Conservation (phyloP, 2,113 vertebrate species). For the Anarhynchus alexandrinus region DNA sequence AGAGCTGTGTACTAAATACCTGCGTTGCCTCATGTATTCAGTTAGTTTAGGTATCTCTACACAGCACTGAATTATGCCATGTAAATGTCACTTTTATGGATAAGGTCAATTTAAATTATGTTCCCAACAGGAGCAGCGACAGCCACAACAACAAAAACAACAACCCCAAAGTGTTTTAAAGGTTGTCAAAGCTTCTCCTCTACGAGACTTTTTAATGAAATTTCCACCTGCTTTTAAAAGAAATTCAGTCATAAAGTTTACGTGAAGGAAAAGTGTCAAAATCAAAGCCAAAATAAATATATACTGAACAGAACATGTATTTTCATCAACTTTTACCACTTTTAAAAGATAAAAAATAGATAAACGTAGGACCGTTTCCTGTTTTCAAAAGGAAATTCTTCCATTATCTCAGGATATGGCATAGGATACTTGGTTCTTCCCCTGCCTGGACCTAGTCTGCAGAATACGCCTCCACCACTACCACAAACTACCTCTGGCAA, state of each 20-base stretch:
- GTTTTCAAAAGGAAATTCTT: not conserved
- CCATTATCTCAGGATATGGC: not conserved
- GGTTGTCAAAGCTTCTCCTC: not conserved
- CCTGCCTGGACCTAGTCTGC: not conserved
- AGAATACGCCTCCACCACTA: not conserved
- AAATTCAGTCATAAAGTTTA: not conserved
- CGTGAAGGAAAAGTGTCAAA: not conserved
- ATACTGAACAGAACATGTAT: not conserved
- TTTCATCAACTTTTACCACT: not conserved
- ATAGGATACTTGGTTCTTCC: not conserved
- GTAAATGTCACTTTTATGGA: conserved; percentile 60
- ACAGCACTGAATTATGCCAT: conserved; percentile 7
- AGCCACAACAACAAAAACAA: not conserved
- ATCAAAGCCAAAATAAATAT: not conserved
- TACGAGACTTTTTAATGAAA: not conserved
- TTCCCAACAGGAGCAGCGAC: not conserved
- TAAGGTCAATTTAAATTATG: conserved; percentile 60
- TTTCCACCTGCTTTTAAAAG: not conserved
- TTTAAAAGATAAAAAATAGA: not conserved
- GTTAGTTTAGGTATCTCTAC: not conserved
- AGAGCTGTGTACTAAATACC: not conserved
- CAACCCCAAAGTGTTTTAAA: not conserved
- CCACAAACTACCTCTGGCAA: not conserved
- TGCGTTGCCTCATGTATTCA: not conserved
- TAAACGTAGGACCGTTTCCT: not conserved